Percentiles rank a stretch among this genome's conserved stretches.
Conservation (phyloP, 2,113 vertebrate genomes). For the Vombatus ursinus region DNA sequence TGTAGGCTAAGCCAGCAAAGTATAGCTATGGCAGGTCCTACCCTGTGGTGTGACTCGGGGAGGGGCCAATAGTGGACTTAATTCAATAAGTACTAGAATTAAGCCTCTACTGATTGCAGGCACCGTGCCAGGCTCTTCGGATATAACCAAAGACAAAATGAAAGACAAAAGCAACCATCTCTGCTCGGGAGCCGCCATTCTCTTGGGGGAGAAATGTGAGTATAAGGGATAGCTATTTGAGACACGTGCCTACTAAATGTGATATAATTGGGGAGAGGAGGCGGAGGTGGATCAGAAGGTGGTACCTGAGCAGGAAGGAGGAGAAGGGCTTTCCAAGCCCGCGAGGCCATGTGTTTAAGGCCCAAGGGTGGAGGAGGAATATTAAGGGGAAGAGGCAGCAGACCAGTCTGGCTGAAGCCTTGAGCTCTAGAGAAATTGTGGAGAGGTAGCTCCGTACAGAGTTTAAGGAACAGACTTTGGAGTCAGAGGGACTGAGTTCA, state of each 20-base stretch:
- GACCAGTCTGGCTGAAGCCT: not conserved
- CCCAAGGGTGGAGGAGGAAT: not conserved
- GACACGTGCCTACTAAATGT: not conserved
- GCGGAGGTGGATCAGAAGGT: no score
- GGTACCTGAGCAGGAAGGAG: not conserved
- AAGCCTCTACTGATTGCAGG: no score
- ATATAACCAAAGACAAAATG: not conserved
- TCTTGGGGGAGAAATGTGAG: not conserved
- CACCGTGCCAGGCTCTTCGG: not conserved
- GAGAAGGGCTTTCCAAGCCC: not conserved
- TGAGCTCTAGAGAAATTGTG: accelerated
- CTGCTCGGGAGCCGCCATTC: not conserved
- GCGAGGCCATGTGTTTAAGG: no score
- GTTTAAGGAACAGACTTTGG: not conserved
- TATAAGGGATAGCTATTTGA: not conserved
- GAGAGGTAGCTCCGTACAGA: not conserved
- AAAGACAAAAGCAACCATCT: not conserved
- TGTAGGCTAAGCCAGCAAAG: not conserved
- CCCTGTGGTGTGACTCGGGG: no score
- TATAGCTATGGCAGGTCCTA: not conserved
- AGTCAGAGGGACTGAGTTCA: not conserved
- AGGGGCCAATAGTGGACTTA: not conserved
- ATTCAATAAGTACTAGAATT: no score
- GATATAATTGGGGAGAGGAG: not conserved
- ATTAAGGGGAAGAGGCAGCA: not conserved